phyloP scores from a whole-genome alignment of 2,888 invertebrate genomes.

The Bombylius discolor region DNA sequence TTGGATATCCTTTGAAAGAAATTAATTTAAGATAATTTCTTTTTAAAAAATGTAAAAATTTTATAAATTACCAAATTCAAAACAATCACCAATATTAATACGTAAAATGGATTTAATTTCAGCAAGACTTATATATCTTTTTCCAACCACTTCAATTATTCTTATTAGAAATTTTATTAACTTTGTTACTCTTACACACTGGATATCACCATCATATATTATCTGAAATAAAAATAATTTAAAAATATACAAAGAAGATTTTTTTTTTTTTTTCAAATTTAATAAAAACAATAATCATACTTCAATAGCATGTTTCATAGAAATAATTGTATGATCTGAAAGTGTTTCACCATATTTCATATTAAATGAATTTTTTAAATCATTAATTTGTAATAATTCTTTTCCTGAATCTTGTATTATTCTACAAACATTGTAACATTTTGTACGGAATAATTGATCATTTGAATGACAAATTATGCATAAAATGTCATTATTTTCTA shows the following conservation, averaged over 20 bases:
- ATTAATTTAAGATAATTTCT: not conserved
- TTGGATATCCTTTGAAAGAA: slow-evolving; percentile 25
- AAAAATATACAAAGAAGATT: no score
- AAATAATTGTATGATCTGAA: slow-evolving; percentile 23
- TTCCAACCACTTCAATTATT: slow-evolving; percentile 28
- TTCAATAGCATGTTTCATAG: slow-evolving; percentile 34
- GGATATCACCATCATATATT: slow-evolving; percentile 19
- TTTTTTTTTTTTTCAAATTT: not conserved
- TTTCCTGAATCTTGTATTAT: slow-evolving; percentile 18
- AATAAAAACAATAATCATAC: slow-evolving; percentile 16
- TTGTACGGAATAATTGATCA: slow-evolving; percentile 28
- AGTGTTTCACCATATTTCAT: slow-evolving; percentile 23
- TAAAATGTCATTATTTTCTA: slow-evolving; percentile 24
- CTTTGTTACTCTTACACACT: slow-evolving; percentile 24
- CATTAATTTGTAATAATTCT: slow-evolving; percentile 19
- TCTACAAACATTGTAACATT: slow-evolving; percentile 30
- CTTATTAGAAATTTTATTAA: slow-evolving; percentile 30
- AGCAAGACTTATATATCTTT: slow-evolving; percentile 23
- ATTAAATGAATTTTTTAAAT: slow-evolving; percentile 26
- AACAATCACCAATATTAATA: slow-evolving; percentile 25
- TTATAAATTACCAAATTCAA: slow-evolving; percentile 22
- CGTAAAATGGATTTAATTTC: slow-evolving; percentile 29
- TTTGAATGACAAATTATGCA: slow-evolving; percentile 33
- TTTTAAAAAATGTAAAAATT: not conserved
- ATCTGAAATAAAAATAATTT: slow-evolving; percentile 17